Conservation (phyloP, 2,113 vertebrate genomes). For the Oophaga pumilio region DNA sequence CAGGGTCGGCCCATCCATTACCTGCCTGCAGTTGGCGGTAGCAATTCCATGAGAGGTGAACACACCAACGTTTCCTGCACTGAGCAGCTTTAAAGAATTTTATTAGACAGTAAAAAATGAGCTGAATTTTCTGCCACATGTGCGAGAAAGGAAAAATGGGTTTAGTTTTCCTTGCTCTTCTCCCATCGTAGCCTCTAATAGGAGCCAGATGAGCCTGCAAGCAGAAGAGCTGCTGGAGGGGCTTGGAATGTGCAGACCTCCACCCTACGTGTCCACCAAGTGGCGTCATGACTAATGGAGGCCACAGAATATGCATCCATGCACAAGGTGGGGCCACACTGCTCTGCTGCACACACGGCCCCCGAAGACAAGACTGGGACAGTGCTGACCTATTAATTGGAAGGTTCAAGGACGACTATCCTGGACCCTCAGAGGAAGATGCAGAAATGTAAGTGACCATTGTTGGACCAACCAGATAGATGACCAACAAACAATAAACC, state of each 20-base stretch:
- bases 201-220: conserved; percentile 86
- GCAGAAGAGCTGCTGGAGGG: conserved; percentile 86
- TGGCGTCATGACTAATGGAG: too few relatives aligned
- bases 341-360: too few relatives aligned
- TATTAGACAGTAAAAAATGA: conserved; percentile 79
- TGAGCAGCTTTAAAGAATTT: conserved; percentile 81
- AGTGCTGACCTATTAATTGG: too few relatives aligned
- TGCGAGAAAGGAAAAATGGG: conserved; percentile 76
- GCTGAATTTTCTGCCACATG: conserved; percentile 86
- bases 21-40: conserved; percentile 82
- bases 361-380: too few relatives aligned
- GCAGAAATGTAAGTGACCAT: too few relatives aligned
- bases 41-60: conserved; percentile 75
- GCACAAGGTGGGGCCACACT: too few relatives aligned
- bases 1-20: conserved; percentile 66
- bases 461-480: too few relatives aligned
- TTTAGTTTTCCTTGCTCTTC: conserved; percentile 73
- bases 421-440: too few relatives aligned
- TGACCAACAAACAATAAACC: too few relatives aligned
- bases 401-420: too few relatives aligned
- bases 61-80: conserved; percentile 84
- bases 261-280: background rate
- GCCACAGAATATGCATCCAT: too few relatives aligned
- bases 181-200: conserved; percentile 76
- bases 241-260: conserved; percentile 66